These are phyloP conservation scores for Caenorhabditis sinica DNA, from an alignment of 2,888 invertebrate genomes.

Conservation along the genomic window DNA sequence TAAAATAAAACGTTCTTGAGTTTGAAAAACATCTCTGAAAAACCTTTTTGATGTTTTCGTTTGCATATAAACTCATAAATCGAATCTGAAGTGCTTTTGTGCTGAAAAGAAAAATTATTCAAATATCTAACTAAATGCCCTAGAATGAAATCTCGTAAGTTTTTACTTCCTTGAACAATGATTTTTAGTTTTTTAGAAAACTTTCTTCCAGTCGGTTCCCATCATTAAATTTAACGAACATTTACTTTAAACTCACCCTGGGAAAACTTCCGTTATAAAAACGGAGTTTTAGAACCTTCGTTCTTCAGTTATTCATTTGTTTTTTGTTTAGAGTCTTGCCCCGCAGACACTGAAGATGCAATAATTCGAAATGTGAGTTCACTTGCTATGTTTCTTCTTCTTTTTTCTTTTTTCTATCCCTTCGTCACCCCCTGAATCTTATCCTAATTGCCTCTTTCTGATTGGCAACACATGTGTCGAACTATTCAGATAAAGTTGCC, in stretches of 20 bases:
- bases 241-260: not conserved
- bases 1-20: too few species aligned
- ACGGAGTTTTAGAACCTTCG: not conserved
- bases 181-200: not conserved
- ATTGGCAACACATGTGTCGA: conserved; percentile 59
- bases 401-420: conserved; percentile 11
- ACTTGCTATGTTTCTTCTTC: conserved; percentile 24
- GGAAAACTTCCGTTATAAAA: conserved; percentile 1
- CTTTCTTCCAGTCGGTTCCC: conserved; percentile 3
- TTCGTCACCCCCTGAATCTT: conserved; percentile 47
- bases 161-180: too few species aligned
- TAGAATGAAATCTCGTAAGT: too few species aligned
- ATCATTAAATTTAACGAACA: not conserved
- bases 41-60: too few species aligned
- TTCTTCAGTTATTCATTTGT: not conserved
- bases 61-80: too few species aligned
- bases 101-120: too few species aligned
- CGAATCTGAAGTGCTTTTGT: too few species aligned
- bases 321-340: conserved; percentile 42
- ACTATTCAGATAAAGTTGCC: conserved; percentile 62
- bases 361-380: conserved; percentile 62
- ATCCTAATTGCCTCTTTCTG: conserved; percentile 45
- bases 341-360: conserved; percentile 50
- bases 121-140: too few species aligned
- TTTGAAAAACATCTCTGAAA: too few species aligned